A percentile compares a stretch with the other conserved stretches of the same genome.
phyloP scores from a whole-genome alignment of 2,888 invertebrate species.

The Hesperia comma region DNA sequence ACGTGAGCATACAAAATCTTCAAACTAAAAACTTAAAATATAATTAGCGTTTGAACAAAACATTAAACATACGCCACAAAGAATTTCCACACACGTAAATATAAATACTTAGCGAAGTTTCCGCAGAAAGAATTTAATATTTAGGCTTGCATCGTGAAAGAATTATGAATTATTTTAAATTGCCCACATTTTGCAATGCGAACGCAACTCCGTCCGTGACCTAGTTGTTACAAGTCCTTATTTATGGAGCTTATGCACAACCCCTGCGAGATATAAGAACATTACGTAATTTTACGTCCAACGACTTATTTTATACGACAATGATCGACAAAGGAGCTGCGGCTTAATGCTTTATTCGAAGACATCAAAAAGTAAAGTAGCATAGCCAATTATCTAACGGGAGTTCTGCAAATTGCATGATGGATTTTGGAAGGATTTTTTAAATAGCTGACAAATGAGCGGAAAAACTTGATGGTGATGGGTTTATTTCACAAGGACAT shows the following conservation, averaged over 20 bases:
- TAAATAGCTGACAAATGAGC: no score
- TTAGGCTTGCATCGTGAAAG: constrained; percentile 17
- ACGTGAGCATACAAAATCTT: no score
- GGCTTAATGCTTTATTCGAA: not conserved
- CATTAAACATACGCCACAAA: not conserved
- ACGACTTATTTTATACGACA: not conserved
- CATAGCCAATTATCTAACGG: no score
- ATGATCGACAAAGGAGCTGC: not conserved
- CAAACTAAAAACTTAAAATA: not conserved
- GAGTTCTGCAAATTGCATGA: no score
- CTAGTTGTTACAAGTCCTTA: constrained; percentile 6
- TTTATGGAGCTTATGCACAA: constrained; percentile 11
- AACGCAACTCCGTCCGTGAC: constrained; percentile 14
- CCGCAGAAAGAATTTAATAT: constrained; percentile 14
- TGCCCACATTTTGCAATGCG: constrained; percentile 21
- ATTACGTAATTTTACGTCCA: not conserved
- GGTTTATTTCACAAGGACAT: no score
- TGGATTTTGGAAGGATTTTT: no score
- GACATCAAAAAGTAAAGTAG: no score
- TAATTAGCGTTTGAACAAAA: not conserved
- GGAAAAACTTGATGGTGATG: no score
- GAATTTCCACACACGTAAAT: not conserved
- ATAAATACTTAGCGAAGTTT: constrained; percentile 7
- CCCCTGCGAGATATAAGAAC: not conserved
- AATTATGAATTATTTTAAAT: constrained; percentile 33